Conservation (phyloP, 1,140 invertebrate species). For the Eubasilissa regina region DNA sequence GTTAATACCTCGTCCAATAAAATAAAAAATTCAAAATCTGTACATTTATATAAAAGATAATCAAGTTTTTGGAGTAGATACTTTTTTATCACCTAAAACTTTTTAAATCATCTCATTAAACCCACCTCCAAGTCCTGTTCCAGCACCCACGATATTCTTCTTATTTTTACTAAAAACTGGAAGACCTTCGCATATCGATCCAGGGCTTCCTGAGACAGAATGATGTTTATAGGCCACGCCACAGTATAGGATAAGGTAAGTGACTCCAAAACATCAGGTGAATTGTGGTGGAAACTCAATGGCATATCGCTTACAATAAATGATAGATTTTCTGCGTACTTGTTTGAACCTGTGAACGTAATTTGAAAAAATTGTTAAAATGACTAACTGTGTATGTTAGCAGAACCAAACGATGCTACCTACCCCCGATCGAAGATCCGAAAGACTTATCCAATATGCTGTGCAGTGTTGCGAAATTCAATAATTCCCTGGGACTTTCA, state of each 20-base stretch:
- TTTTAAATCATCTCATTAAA: slow-evolving; percentile 10
- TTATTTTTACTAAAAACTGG: slow-evolving; percentile 81
- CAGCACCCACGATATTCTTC: slow-evolving; percentile 81
- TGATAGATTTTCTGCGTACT: slow-evolving; percentile 74
- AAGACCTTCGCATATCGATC: slow-evolving; percentile 82
- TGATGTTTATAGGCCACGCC: slow-evolving; percentile 84
- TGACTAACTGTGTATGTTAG: not conserved
- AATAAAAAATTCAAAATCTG: not conserved
- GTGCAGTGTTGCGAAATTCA: slow-evolving; percentile 79
- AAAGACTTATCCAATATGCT: slow-evolving; percentile 79
- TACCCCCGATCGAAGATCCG: slow-evolving; percentile 69
- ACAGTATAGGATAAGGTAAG: slow-evolving; percentile 80
- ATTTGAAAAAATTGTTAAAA: slow-evolving; percentile 1
- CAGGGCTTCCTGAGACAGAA: slow-evolving; percentile 79
- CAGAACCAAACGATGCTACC: slow-evolving; percentile 27
- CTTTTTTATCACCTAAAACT: slow-evolving; percentile 25
- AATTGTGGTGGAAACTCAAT: slow-evolving; percentile 73
- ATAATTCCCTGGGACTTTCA: slow-evolving; percentile 76
- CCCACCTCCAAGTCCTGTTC: slow-evolving; percentile 77
- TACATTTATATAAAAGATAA: not conserved
- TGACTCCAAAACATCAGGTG: slow-evolving; percentile 78
- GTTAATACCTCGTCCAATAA: too few relatives aligned
- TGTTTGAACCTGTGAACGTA: slow-evolving; percentile 67
- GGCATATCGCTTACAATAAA: slow-evolving; percentile 75
- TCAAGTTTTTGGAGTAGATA: not conserved